Percentiles rank a stretch among this genome's conserved stretches.
phyloP scores from a whole-genome alignment of 23 tunicate species.

The Phallusia fumigata region DNA sequence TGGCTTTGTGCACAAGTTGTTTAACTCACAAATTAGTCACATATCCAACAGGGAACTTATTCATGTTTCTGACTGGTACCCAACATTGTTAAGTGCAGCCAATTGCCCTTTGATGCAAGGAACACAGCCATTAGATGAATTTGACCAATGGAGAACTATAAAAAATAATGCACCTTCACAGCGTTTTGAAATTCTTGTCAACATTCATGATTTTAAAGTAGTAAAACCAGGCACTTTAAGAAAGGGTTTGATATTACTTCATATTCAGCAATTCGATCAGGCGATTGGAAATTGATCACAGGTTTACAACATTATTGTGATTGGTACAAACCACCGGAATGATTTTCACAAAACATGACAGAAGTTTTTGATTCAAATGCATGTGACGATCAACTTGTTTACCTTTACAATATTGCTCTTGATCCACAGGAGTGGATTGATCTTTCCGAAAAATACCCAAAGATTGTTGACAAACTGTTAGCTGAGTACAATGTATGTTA shows the following conservation, averaged over 20 bases:
- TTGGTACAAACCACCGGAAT: neutral
- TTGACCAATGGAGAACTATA: neutral
- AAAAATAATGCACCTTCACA: neutral
- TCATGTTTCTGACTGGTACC: neutral
- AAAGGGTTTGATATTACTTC: neutral
- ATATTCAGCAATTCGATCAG: neutral
- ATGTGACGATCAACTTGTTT: neutral
- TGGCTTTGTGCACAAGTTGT: neutral
- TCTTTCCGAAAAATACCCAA: neutral
- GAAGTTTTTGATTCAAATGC: too few species aligned
- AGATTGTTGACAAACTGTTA: slow-evolving; percentile 4
- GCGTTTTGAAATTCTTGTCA: neutral
- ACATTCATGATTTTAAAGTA: neutral
- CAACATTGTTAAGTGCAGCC: neutral
- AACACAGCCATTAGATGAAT: neutral
- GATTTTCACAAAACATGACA: neutral
- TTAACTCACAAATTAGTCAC: too few species aligned
- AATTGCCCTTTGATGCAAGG: neutral
- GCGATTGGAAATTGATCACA: neutral
- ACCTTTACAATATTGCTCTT: neutral
- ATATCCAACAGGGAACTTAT: neutral
- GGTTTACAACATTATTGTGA: neutral
- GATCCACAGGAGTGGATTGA: slow-evolving; percentile 9
- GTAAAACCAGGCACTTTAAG: neutral
- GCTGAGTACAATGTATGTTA: too few species aligned